Evolutionary conservation across 2,888 invertebrate species (phyloP).

Genomic region (Serrognathus titanus): DNA sequence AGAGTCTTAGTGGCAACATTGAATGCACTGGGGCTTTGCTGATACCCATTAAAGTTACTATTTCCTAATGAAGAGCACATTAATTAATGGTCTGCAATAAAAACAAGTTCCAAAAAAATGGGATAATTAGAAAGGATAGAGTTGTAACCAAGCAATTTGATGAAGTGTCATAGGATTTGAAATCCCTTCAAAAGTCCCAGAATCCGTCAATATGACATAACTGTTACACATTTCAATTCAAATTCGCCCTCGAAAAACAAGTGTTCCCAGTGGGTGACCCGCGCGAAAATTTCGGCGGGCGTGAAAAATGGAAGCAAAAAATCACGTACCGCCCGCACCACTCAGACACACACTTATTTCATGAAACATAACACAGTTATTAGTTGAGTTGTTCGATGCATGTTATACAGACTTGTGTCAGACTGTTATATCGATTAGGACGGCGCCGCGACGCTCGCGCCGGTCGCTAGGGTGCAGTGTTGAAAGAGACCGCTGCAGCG

Average conservation of each 20-base stretch:
- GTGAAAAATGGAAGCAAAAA: not conserved
- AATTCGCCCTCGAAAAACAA: constrained; percentile 8
- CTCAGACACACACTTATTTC: constrained; percentile 14
- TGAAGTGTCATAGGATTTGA: constrained; percentile 3
- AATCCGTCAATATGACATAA: constrained; percentile 25
- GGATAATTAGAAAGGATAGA: too few relatives aligned
- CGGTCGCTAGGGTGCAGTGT: constrained; percentile 38
- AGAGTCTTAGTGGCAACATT: too few relatives aligned
- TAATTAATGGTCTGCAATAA: too few relatives aligned
- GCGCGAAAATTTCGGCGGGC: not conserved
- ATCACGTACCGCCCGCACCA: not conserved
- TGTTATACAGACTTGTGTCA: constrained; percentile 42
- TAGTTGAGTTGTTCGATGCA: constrained; percentile 26
- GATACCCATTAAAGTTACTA: too few relatives aligned
- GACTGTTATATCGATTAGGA: constrained; percentile 45
- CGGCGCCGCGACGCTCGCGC: constrained; percentile 37
- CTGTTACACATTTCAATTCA: constrained; percentile 21
- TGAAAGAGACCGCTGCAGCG: constrained; percentile 30
- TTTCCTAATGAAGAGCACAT: too few relatives aligned
- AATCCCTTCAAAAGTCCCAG: constrained; percentile 26
- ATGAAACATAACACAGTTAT: constrained; percentile 22
- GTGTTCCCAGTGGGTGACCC: constrained; percentile 5
- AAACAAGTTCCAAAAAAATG: too few relatives aligned
- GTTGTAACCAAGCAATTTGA: too few relatives aligned
- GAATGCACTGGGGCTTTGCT: too few relatives aligned